Conservation (phyloP, 2,113 vertebrate species). For the Apeltes quadracus region DNA sequence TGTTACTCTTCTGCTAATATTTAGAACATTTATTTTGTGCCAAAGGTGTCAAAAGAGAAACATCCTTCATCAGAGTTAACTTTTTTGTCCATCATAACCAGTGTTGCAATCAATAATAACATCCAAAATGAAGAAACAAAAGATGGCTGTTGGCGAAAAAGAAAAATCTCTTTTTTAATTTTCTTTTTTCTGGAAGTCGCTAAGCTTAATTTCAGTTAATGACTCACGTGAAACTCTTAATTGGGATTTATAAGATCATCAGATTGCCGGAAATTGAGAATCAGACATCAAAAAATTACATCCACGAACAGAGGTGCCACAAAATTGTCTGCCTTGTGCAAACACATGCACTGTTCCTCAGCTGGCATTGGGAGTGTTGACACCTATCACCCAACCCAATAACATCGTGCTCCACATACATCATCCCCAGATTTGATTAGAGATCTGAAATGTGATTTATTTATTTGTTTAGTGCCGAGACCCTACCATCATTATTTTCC, state of each 20-base stretch:
- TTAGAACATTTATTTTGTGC: slow-evolving; percentile 21
- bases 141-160: neutral
- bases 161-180: neutral
- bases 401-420: slow-evolving; percentile 68
- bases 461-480: slow-evolving; percentile 79
- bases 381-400: slow-evolving; percentile 74
- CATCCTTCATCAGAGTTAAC: neutral
- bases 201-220: neutral
- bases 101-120: neutral
- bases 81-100: no score
- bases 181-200: neutral
- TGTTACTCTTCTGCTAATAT: neutral
- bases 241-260: slow-evolving; percentile 20
- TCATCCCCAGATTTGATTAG: slow-evolving; percentile 77
- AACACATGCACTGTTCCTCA: slow-evolving; percentile 41
- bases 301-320: slow-evolving; percentile 22
- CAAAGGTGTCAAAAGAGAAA: slow-evolving; percentile 39
- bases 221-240: slow-evolving; percentile 14
- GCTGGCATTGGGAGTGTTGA: slow-evolving; percentile 61
- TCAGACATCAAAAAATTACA: slow-evolving; percentile 26
- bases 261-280: slow-evolving; percentile 23
- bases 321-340: slow-evolving; percentile 44
- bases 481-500: slow-evolving; percentile 78
- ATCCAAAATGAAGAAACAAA: neutral
- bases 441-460: slow-evolving; percentile 76